phyloP scores from a whole-genome alignment of 2,888 invertebrate genomes.

The Pandemis heparana region DNA sequence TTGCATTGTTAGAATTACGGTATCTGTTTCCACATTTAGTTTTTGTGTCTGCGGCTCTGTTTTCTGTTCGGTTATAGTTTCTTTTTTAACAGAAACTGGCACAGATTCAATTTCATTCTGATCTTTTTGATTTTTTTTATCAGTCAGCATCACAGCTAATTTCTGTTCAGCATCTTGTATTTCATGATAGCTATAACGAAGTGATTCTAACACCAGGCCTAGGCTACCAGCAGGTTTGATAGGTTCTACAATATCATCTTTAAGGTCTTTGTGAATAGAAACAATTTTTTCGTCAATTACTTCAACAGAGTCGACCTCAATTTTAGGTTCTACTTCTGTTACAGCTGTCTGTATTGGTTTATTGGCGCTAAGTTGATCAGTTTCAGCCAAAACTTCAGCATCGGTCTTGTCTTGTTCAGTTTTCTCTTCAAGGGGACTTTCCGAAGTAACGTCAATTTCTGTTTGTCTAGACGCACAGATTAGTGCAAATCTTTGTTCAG shows the following conservation, averaged over 20 bases:
- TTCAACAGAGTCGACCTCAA: neutral
- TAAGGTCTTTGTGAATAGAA: slow-evolving; percentile 1
- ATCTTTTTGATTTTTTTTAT: slow-evolving; percentile 11
- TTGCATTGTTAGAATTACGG: slow-evolving; percentile 17
- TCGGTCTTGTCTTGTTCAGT: neutral
- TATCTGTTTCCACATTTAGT: slow-evolving; percentile 18
- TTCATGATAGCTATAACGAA: slow-evolving; percentile 59
- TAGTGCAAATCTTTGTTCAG: slow-evolving; percentile 58
- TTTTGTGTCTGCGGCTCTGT: slow-evolving; percentile 3
- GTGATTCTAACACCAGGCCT: slow-evolving; percentile 40
- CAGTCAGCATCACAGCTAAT: slow-evolving; percentile 40
- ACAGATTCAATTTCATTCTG: neutral
- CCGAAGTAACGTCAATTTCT: neutral
- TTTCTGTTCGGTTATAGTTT: neutral
- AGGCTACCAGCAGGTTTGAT: slow-evolving; percentile 33
- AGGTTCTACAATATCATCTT: slow-evolving; percentile 5
- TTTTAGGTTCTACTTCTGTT: neutral
- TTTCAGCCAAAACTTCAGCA: neutral
- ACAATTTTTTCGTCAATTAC: neutral
- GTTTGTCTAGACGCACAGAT: neutral
- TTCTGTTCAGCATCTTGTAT: slow-evolving; percentile 58
- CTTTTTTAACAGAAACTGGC: neutral
- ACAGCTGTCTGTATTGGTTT: neutral
- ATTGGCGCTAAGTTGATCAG: neutral
- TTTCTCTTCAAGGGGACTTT: slow-evolving; percentile 24